These are phyloP conservation scores for Diuraphis noxia DNA, from an alignment of 1,140 invertebrate genomes.

Conservation along the genomic window DNA sequence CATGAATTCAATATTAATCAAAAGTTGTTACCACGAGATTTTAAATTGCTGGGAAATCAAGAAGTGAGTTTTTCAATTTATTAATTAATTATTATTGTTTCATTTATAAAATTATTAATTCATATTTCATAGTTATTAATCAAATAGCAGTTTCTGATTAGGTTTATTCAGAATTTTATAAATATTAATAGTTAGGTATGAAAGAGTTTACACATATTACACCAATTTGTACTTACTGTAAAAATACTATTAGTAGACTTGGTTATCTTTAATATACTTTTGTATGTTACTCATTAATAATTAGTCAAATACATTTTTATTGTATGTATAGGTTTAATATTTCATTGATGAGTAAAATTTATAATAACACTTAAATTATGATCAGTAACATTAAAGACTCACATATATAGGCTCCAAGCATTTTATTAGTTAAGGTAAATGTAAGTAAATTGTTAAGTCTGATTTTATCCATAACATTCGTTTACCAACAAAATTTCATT, in stretches of 20 bases:
- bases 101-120: neutral
- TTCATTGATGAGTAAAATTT: neutral
- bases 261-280: neutral
- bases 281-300: neutral
- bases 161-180: neutral
- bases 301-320: neutral
- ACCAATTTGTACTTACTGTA: neutral
- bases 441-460: too few relatives aligned
- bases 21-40: conserved; percentile 6
- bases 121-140: neutral
- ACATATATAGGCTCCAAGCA: neutral
- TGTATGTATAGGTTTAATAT: neutral
- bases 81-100: neutral
- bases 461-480: neutral
- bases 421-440: neutral
- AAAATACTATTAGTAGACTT: neutral
- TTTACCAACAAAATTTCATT: neutral
- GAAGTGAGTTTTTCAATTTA: conserved; percentile 11
- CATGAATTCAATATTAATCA: neutral
- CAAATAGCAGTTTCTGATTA: neutral
- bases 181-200: neutral
- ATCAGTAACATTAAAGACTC: neutral
- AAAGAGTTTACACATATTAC: neutral
- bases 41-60: conserved; percentile 18
- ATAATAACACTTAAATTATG: neutral